Evolutionary conservation across 2,797 vertebrate species (phyloP).

Genomic region (Oreonectes daqikongensis): DNA sequence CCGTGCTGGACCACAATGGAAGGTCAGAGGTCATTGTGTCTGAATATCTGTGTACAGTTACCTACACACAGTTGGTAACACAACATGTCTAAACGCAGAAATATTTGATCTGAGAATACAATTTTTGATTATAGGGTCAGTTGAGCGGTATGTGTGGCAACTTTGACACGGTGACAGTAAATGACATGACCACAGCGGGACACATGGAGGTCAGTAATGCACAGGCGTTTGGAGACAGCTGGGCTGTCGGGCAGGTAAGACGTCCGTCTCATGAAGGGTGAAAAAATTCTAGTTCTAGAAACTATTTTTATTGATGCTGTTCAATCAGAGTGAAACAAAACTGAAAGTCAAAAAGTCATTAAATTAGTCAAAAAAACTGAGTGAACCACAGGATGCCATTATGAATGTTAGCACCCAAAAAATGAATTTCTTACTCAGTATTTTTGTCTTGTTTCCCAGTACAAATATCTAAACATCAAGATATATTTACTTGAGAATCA

Average conservation of each 20-base stretch:
- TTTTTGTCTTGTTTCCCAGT: no score
- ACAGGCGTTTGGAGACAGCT: constrained; percentile 96
- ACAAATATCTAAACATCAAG: no score
- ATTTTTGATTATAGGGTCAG: constrained; percentile 72
- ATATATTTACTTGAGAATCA: no score
- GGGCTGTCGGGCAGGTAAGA: constrained; percentile 92
- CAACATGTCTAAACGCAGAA: background rate
- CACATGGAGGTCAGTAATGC: constrained; percentile 97
- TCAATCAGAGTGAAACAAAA: no score
- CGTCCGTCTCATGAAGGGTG: background rate
- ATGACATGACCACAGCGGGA: constrained; percentile 96
- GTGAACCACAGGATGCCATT: no score
- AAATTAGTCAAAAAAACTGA: no score
- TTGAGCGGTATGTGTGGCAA: constrained; percentile 94
- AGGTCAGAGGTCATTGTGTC: constrained; percentile 73
- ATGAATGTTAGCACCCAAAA: no score
- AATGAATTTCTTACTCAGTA: no score
- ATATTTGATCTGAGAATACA: background rate
- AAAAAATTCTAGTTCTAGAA: no score
- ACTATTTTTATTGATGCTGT: no score
- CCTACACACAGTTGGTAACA: background rate
- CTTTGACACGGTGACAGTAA: constrained; percentile 96
- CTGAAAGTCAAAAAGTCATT: no score
- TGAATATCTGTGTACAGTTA: background rate
- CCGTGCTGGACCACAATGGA: constrained; percentile 93